These are phyloP conservation scores for Strigamia crassipes DNA, from an alignment of 2,888 invertebrate genomes.

Conservation along the genomic window DNA sequence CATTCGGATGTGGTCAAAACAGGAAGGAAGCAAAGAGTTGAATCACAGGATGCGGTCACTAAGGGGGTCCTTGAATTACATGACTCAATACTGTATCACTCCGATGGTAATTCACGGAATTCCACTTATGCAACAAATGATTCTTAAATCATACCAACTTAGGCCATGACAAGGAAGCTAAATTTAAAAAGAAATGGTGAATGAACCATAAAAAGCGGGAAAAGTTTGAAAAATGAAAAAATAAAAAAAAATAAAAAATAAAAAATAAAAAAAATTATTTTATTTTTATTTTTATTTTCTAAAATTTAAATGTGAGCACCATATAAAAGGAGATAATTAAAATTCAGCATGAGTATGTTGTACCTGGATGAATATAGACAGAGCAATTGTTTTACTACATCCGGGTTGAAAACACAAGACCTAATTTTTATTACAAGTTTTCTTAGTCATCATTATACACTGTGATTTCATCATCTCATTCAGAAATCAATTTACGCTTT, in stretches of 20 bases:
- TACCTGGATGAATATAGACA: constrained; percentile 12
- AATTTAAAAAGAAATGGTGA: not conserved
- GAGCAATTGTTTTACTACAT: constrained; percentile 31
- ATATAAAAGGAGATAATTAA: not conserved
- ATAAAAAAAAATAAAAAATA: not conserved
- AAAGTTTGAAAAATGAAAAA: not conserved
- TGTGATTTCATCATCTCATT: constrained; percentile 13
- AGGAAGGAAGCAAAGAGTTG: constrained; percentile 31
- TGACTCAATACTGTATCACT: constrained; percentile 6
- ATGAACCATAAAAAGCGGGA: not conserved
- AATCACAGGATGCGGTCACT: constrained; percentile 30
- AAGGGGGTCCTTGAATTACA: not conserved
- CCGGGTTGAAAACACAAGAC: constrained; percentile 32
- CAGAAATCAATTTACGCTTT: constrained; percentile 10
- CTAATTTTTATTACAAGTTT: constrained; percentile 14
- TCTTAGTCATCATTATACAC: not conserved
- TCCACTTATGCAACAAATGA: constrained; percentile 11
- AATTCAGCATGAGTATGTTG: not conserved
- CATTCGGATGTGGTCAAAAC: constrained; percentile 31
- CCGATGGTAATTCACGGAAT: constrained; percentile 10
- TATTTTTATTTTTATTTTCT: not conserved
- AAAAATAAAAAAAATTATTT: not conserved
- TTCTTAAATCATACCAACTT: not conserved
- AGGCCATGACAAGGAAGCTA: not conserved
- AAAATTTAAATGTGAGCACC: not conserved